phyloP scores from a whole-genome alignment of 2,888 invertebrate species.

The Therioaphis trifolii region DNA sequence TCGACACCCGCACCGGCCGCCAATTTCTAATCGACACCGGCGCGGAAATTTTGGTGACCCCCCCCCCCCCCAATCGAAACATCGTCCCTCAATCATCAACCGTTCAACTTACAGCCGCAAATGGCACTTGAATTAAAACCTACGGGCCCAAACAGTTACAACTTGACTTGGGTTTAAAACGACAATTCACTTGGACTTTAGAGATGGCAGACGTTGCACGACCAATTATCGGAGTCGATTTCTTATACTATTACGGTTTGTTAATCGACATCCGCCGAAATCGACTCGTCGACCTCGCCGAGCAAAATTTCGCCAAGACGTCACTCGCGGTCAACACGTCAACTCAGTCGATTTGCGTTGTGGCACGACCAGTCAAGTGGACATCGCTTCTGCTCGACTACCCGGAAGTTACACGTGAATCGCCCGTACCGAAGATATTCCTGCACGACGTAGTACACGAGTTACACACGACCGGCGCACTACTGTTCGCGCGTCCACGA shows the following conservation, averaged over 20 bases:
- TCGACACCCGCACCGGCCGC: neutral
- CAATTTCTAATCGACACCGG: slow-evolving; percentile 67
- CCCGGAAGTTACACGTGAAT: neutral
- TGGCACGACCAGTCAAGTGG: neutral
- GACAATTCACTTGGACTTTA: slow-evolving; percentile 54
- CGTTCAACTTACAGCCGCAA: slow-evolving; percentile 37
- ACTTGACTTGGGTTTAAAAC: slow-evolving; percentile 39
- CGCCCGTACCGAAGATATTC: neutral
- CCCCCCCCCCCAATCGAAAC: slow-evolving; percentile 66
- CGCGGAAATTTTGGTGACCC: slow-evolving; percentile 67
- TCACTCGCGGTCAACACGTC: no score
- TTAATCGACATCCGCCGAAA: neutral
- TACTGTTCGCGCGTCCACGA: neutral
- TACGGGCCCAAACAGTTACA: neutral
- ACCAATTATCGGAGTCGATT: slow-evolving; percentile 56
- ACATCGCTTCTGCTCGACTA: neutral
- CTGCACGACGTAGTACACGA: neutral
- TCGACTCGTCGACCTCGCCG: neutral
- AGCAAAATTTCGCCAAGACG: neutral
- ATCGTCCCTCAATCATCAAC: slow-evolving; percentile 11
- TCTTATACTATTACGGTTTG: slow-evolving; percentile 44
- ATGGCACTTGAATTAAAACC: slow-evolving; percentile 24
- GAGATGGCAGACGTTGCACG: slow-evolving; percentile 43
- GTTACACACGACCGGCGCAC: neutral
- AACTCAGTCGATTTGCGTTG: neutral